phyloP scores from a whole-genome alignment of 2,113 vertebrate species.

The Vanacampus margaritifer region DNA sequence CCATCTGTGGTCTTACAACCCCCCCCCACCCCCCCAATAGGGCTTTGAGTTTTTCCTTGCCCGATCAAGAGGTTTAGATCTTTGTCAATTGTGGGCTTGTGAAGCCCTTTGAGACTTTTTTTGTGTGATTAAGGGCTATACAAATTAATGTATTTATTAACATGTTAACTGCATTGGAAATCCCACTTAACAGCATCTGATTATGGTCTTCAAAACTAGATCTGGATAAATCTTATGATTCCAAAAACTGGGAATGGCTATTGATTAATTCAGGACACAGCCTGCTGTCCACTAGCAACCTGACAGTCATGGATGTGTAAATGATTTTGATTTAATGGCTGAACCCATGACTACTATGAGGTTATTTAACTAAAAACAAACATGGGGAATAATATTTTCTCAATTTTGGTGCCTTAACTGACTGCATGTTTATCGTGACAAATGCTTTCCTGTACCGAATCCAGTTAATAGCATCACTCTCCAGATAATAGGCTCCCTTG shows the following conservation, averaged over 20 bases:
- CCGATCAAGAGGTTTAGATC: too few species aligned
- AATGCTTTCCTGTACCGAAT: slow-evolving; percentile 48
- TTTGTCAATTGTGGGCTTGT: too few species aligned
- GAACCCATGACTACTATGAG: not conserved
- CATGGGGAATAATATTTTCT: slow-evolving; percentile 2
- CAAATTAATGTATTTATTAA: not conserved
- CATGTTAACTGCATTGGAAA: too few species aligned
- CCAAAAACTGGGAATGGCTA: slow-evolving; percentile 1
- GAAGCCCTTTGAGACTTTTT: too few species aligned
- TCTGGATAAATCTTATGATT: not conserved
- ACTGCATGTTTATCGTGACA: slow-evolving; percentile 22
- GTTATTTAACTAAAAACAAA: not conserved
- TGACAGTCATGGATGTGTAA: not conserved
- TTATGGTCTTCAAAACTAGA: not conserved
- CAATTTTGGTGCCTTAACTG: slow-evolving; percentile 17
- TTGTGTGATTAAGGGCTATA: too few species aligned
- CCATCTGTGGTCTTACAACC: too few species aligned
- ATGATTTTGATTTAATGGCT: slow-evolving; percentile 11
- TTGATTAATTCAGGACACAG: slow-evolving; percentile 15
- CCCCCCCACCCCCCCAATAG: too few species aligned
- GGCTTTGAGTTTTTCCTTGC: too few species aligned
- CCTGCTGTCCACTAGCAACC: slow-evolving; percentile 1
- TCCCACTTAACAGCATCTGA: not conserved
- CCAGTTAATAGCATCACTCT: slow-evolving; percentile 32
- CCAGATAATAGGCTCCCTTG: slow-evolving; percentile 25